Conservation (phyloP, 2,888 invertebrate genomes). For the Chalcosyrphus nemorum region DNA sequence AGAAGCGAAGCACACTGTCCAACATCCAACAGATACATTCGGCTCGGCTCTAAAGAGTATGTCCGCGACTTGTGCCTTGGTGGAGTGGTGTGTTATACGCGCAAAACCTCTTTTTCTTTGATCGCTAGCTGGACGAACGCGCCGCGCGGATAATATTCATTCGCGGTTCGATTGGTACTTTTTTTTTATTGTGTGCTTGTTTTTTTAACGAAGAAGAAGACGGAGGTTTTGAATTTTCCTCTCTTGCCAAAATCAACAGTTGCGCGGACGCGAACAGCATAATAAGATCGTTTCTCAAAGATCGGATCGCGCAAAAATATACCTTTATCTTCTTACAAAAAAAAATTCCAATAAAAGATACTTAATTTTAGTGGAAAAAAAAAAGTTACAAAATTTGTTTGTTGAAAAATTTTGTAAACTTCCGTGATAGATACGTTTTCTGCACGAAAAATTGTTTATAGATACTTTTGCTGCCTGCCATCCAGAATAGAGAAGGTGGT, state of each 20-base stretch:
- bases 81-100: conserved; percentile 25
- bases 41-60: conserved; percentile 4
- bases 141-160: conserved; percentile 44
- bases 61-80: conserved; percentile 47
- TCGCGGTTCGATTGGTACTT: conserved; percentile 43
- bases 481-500: conserved; percentile 13
- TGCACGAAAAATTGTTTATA: conserved; percentile 33
- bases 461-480: conserved; percentile 35
- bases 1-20: conserved; percentile 4
- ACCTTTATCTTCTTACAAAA: background rate
- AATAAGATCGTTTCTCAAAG: conserved; percentile 67
- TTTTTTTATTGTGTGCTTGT: background rate
- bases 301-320: conserved; percentile 49
- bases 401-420: conserved; percentile 20
- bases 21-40: conserved; percentile 45
- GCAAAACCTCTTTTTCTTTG: conserved; percentile 60
- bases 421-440: conserved; percentile 39
- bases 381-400: background rate
- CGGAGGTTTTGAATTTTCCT: conserved; percentile 62
- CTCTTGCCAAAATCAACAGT: conserved; percentile 69
- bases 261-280: conserved; percentile 72
- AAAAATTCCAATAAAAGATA: background rate
- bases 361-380: background rate
- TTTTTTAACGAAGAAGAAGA: conserved; percentile 25
- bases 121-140: conserved; percentile 53